Percentiles rank a stretch among this genome's conserved stretches.
Evolutionary conservation across 1,140 invertebrate species (phyloP).

Genomic region (Bombus waltoni): DNA sequence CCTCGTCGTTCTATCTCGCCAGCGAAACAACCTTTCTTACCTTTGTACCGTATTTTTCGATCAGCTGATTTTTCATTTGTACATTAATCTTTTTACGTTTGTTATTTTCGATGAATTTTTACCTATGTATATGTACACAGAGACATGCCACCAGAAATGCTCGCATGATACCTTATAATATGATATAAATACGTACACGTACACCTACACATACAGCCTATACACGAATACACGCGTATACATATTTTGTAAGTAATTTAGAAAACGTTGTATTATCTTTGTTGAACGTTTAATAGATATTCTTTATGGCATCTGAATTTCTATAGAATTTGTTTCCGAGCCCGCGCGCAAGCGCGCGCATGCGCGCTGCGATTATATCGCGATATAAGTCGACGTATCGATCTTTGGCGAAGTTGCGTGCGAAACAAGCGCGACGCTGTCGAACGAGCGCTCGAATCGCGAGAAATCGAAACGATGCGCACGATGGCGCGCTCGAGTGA

Average conservation of each 20-base stretch:
- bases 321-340: too few species aligned
- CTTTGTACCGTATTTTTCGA: background rate
- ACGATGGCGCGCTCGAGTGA: background rate
- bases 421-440: background rate
- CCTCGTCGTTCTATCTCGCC: background rate
- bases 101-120: slow-evolving; percentile 41
- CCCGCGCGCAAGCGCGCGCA: too few species aligned
- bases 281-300: slow-evolving; percentile 48
- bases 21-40: background rate
- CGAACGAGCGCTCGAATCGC: background rate
- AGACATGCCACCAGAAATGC: background rate
- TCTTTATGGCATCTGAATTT: slow-evolving; percentile 9
- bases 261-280: slow-evolving; percentile 47
- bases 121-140: background rate
- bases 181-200: background rate
- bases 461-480: background rate
- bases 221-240: slow-evolving; percentile 23
- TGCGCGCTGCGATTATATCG: too few species aligned
- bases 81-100: slow-evolving; percentile 16
- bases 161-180: slow-evolving; percentile 5
- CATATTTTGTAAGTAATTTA: slow-evolving; percentile 38
- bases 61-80: slow-evolving; percentile 14
- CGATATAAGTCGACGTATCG: background rate
- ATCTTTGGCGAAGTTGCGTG: background rate
- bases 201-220: background rate